A percentile compares a stretch with the other conserved stretches of the same genome.
Evolutionary conservation across 2,888 invertebrate species (phyloP).

Genomic region (Anarsia innoxiella): DNA sequence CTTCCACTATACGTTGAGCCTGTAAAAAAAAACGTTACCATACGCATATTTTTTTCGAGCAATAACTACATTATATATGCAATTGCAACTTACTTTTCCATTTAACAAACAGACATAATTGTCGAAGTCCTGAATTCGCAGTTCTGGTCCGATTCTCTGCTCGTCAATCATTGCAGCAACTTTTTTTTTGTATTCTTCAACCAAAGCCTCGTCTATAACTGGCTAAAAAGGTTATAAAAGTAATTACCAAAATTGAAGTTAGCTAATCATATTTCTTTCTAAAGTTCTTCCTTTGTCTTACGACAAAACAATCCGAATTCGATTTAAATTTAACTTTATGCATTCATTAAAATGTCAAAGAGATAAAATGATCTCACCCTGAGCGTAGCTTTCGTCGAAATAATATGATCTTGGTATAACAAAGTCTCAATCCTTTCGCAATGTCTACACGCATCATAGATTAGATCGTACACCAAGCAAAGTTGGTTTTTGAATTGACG

Average conservation of each 20-base stretch:
- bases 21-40: constrained; percentile 36
- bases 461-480: constrained; percentile 81
- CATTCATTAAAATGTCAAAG: background rate
- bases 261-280: too few relatives aligned
- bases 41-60: too few relatives aligned
- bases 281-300: too few relatives aligned
- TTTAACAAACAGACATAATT: constrained; percentile 85
- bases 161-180: constrained; percentile 80
- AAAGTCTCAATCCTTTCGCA: constrained; percentile 88
- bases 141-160: constrained; percentile 83
- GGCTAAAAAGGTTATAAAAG: constrained; percentile 71
- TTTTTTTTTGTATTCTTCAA: constrained; percentile 76
- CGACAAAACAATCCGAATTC: too few relatives aligned
- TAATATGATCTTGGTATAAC: constrained; percentile 79
- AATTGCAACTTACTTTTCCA: constrained; percentile 76
- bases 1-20: constrained; percentile 77
- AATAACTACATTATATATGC: too few relatives aligned
- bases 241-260: too few relatives aligned
- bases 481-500: constrained; percentile 83
- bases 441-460: constrained; percentile 81
- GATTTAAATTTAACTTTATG: background rate
- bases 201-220: constrained; percentile 80
- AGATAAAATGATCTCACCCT: constrained; percentile 32
- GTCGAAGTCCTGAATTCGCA: constrained; percentile 85
- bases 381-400: constrained; percentile 30